Evolutionary conservation across 2,888 invertebrate genomes (phyloP).

Genomic region (Scaptomyza parva): DNA sequence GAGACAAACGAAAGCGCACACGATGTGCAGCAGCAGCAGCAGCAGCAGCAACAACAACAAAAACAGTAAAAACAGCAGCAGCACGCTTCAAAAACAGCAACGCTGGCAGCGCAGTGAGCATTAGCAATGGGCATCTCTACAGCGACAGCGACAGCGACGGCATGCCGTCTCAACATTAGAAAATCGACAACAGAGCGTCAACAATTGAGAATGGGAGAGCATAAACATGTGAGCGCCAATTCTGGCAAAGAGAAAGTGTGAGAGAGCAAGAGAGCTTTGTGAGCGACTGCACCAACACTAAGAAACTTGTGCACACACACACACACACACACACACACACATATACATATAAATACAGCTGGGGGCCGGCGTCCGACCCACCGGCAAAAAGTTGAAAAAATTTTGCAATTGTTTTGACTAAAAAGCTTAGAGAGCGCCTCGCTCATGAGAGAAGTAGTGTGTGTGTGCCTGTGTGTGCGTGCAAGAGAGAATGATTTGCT

Average conservation of each 20-base stretch:
- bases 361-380: conserved; percentile 45
- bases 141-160: conserved; percentile 30
- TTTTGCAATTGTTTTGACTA: conserved; percentile 78
- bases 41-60: conserved; percentile 29
- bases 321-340: conserved; percentile 31
- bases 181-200: conserved; percentile 54
- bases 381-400: conserved; percentile 69
- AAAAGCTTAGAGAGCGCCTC: conserved; percentile 71
- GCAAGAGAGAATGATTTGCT: conserved; percentile 33
- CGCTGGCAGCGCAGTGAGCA: conserved; percentile 40
- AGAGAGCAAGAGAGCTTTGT: conserved; percentile 44
- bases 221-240: neutral
- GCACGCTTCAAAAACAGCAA: conserved; percentile 48
- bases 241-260: conserved; percentile 7
- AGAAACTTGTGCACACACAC: conserved; percentile 43
- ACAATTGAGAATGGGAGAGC: conserved; percentile 13
- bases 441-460: conserved; percentile 4
- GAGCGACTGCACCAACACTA: conserved; percentile 67
- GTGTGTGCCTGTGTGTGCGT: conserved; percentile 13
- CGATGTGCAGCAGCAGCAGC: conserved; percentile 43
- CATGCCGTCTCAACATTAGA: conserved; percentile 59
- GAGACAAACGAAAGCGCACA: conserved; percentile 42
- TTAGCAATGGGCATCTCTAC: conserved; percentile 28
- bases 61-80: conserved; percentile 6
- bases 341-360: conserved; percentile 38